phyloP scores from a whole-genome alignment of 2,888 invertebrate genomes.

The Lasioglossum lativentre region DNA sequence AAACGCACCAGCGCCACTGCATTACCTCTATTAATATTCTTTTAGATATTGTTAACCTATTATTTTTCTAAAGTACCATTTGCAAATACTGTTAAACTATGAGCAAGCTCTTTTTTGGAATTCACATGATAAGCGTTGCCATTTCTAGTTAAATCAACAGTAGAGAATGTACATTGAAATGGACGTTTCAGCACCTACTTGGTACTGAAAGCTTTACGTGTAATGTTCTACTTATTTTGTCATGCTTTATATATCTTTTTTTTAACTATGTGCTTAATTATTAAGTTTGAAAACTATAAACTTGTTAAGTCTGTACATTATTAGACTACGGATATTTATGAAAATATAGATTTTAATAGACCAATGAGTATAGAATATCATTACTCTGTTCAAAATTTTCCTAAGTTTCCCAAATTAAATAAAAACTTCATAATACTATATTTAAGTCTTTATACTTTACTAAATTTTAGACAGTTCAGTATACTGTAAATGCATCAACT shows the following conservation, averaged over 20 bases:
- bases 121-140: constrained; percentile 20
- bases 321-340: not conserved
- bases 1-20: not conserved
- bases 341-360: not conserved
- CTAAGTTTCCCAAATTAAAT: not conserved
- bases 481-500: not conserved
- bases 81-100: constrained; percentile 18
- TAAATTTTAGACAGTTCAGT: not conserved
- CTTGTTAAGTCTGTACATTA: not conserved
- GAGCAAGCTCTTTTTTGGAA: not conserved
- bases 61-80: not conserved
- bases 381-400: not conserved
- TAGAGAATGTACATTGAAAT: constrained; percentile 16
- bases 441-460: not conserved
- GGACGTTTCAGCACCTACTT: not conserved
- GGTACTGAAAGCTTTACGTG: not conserved
- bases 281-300: constrained; percentile 42
- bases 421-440: not conserved
- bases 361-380: not conserved
- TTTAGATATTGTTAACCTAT: not conserved
- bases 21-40: not conserved
- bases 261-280: not conserved
- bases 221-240: not conserved
- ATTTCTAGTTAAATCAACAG: not conserved
- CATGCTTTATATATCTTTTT: not conserved